Conservation (phyloP, 2,888 invertebrate genomes). For the Macrosoma leucophasiata region DNA sequence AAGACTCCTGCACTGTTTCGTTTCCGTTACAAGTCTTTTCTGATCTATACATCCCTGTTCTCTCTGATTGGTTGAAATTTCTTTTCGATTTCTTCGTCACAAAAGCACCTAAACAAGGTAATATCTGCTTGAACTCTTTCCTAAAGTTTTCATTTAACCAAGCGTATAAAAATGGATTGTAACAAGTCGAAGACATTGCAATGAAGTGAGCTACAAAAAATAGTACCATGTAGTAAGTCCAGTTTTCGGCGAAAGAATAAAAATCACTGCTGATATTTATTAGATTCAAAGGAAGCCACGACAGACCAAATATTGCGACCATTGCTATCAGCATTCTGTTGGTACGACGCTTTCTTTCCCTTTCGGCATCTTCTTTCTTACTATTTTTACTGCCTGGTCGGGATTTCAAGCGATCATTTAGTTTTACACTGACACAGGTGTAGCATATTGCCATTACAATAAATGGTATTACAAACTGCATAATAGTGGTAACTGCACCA, state of each 20-base stretch:
- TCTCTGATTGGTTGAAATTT: constrained; percentile 59
- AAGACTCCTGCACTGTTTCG: constrained; percentile 65
- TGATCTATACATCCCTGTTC: constrained; percentile 63
- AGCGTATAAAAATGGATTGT: constrained; percentile 95
- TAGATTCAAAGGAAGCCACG: constrained; percentile 89
- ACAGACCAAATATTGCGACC: constrained; percentile 91
- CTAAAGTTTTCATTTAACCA: constrained; percentile 97
- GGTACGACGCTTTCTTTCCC: constrained; percentile 86
- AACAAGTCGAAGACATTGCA: constrained; percentile 95
- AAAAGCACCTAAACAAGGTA: constrained; percentile 77
- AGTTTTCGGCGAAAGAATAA: constrained; percentile 76
- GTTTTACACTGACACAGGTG: constrained; percentile 84
- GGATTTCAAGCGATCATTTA: constrained; percentile 82
- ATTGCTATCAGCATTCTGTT: constrained; percentile 94
- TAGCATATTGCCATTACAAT: constrained; percentile 91
- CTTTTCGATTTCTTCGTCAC: constrained; percentile 57
- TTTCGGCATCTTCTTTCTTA: constrained; percentile 85
- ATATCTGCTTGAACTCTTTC: constrained; percentile 89
- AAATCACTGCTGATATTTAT: constrained; percentile 86
- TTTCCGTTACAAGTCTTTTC: constrained; percentile 70
- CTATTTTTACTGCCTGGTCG: constrained; percentile 85
- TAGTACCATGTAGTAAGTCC: constrained; percentile 83
- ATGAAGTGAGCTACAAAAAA: constrained; percentile 90
- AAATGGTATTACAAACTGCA: constrained; percentile 93
- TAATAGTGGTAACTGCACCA: constrained; percentile 84